Conservation (phyloP, 2,888 invertebrate species). For the Tinea pellionella region DNA sequence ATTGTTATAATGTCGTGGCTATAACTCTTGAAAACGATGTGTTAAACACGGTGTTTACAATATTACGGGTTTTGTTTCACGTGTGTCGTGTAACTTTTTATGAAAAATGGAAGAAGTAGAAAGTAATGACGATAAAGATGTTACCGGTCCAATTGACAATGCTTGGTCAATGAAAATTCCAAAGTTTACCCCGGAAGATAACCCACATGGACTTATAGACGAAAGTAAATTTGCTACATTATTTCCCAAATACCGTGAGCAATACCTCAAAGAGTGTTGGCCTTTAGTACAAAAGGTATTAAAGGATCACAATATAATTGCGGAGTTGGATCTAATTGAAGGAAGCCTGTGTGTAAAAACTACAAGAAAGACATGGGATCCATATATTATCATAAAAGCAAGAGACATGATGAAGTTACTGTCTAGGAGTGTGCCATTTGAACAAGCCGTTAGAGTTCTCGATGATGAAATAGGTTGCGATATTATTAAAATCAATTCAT, state of each 20-base stretch:
- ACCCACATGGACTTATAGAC: conserved; percentile 87
- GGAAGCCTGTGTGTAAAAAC: conserved; percentile 95
- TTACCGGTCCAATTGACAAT: conserved; percentile 77
- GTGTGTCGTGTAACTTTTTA: neutral
- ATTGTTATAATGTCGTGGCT: too few relatives aligned
- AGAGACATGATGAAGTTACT: conserved; percentile 95
- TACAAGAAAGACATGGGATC: conserved; percentile 98
- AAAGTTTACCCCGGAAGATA: conserved; percentile 87
- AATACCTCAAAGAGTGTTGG: conserved; percentile 95
- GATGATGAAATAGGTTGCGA: conserved; percentile 94
- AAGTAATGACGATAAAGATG: conserved; percentile 32
- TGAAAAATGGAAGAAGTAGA: conserved; percentile 29
- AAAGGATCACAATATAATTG: conserved; percentile 81
- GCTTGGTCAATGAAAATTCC: conserved; percentile 91
- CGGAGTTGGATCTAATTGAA: conserved; percentile 92
- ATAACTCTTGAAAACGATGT: too few relatives aligned
- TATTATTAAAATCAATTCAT: conserved; percentile 94
- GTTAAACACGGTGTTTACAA: neutral
- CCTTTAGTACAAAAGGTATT: conserved; percentile 90
- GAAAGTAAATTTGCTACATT: conserved; percentile 97
- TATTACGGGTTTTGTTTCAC: neutral
- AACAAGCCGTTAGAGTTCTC: conserved; percentile 89
- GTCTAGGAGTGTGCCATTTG: conserved; percentile 95
- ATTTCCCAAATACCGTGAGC: conserved; percentile 97
- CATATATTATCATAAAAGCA: conserved; percentile 95